phyloP scores from a whole-genome alignment of 2,797 vertebrate species.

The Brachyrhaphis roseni region DNA sequence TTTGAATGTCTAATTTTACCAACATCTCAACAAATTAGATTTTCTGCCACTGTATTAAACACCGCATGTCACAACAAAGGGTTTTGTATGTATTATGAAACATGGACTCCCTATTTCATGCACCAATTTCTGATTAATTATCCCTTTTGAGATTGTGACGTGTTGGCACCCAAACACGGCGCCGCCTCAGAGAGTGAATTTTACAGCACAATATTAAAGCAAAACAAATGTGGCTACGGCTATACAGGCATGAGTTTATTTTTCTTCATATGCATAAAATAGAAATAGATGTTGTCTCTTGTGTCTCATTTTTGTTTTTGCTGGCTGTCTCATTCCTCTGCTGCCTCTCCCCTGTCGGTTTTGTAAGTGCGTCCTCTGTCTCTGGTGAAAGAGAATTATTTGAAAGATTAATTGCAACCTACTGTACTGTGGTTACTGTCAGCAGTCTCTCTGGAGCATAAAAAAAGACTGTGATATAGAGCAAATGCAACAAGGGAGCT shows the following conservation, averaged over 20 bases:
- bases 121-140: constrained; percentile 75
- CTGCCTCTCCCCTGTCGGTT: constrained; percentile 3
- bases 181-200: constrained; percentile 25
- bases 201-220: constrained; percentile 19
- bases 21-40: constrained; percentile 55
- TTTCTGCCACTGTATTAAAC: constrained; percentile 54
- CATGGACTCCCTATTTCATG: constrained; percentile 70
- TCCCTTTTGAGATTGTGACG: constrained; percentile 60
- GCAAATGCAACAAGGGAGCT: constrained; percentile 51
- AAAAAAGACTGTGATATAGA: constrained; percentile 25
- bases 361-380: constrained; percentile 35
- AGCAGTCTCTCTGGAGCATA: constrained; percentile 50
- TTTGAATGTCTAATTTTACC: constrained; percentile 63
- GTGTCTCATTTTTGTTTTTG: constrained; percentile 51
- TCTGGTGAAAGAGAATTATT: constrained; percentile 53
- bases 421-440: constrained; percentile 70
- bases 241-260: constrained; percentile 34
- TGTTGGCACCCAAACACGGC: constrained; percentile 49
- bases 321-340: constrained; percentile 28
- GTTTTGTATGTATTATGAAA: constrained; percentile 49
- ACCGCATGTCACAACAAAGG: constrained; percentile 58
- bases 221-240: constrained; percentile 55
- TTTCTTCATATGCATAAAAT: constrained; percentile 37
- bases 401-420: constrained; percentile 75
- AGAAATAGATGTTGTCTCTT: constrained; percentile 33